Base-by-base conservation (phyloP, 2,888 invertebrate genomes). In the Phragmatobia fuliginosa region DNA sequence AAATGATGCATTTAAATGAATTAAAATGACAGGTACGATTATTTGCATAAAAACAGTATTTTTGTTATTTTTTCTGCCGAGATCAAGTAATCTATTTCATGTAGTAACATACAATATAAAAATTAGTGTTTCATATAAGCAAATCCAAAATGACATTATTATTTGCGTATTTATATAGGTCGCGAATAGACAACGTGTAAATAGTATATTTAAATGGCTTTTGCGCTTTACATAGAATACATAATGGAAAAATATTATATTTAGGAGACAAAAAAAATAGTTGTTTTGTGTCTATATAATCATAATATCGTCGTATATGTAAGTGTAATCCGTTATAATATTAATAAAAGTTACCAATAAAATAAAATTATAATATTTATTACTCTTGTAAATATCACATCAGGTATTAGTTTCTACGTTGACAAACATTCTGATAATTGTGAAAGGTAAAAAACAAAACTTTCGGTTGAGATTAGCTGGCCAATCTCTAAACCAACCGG, bases 261-360 rank as follows among this genome's bases (percentile, higher is more conserved):
- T 71, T 80, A 75, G 70, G 72, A 62, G 52, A 41, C 58, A 70
- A 71, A 59, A 33, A 52, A 78, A 66, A 72, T 72, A 72, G 73
- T 77, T 75, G 69, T 73, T 71, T 79, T 63, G 74, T 80, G 80
- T 80, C 78, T 80, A 73, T 77, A 31, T 80, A 80, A 79, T 77
- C 75, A 66, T 67, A 58, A 68, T 71, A 68, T 61, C 31, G 8
- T 36, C 49, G 49, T 65, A 66, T 67, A 45, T n/a, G 41, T 69
- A 67, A 49, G 32, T 60, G 67, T 79, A 78, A 75, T 80, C 75
- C 74, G 65, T 77, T 79, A 64, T 67, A 73, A 73, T 80, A 71
- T 74, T 74, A 78, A 79, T 75, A 79, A 77, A 80, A 80, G 80
- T 80, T 80, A 80, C 80, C 80, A 80, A 80, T 79, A 81, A 77